These are phyloP conservation scores for Zophobas atratus DNA, from an alignment of 1,140 invertebrate species.

Conservation along the genomic window DNA sequence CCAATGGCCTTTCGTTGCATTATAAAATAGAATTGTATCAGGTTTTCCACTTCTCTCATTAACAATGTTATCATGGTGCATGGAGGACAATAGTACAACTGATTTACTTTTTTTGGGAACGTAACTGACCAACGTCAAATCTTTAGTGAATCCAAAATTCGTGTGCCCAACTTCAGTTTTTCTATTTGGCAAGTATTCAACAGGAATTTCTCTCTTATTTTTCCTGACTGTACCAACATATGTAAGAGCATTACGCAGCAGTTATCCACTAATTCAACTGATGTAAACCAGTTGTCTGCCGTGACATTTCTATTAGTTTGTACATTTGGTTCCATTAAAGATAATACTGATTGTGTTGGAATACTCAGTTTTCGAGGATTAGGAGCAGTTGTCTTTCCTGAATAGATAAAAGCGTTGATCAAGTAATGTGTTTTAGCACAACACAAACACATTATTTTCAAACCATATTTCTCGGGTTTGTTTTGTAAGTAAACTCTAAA, in stretches of 20 bases:
- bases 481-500: constrained; percentile 56
- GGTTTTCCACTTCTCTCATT: constrained; percentile 58
- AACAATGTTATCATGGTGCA: constrained; percentile 55
- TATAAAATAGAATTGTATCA: constrained; percentile 62
- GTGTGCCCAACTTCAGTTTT: not conserved
- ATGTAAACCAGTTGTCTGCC: not conserved
- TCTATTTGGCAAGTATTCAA: not conserved
- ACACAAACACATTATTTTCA: constrained; percentile 41
- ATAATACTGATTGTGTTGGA: constrained; percentile 44
- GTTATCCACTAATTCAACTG: constrained; percentile 51
- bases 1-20: constrained; percentile 59
- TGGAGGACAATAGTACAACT: constrained; percentile 60
- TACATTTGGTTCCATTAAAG: not conserved
- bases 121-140: constrained; percentile 56
- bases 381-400: constrained; percentile 51
- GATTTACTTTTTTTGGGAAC: constrained; percentile 59
- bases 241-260: constrained; percentile 63
- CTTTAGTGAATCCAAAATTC: constrained; percentile 52
- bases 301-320: not conserved
- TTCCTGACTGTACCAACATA: constrained; percentile 69
- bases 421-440: constrained; percentile 51
- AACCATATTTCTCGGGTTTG: not conserved
- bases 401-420: constrained; percentile 50
- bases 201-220: constrained; percentile 47
- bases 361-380: constrained; percentile 55